A percentile compares a stretch with the other conserved stretches of the same genome.
These are phyloP conservation scores for Celastrina argiolus DNA, from an alignment of 2,888 invertebrate species.

Conservation along the genomic window DNA sequence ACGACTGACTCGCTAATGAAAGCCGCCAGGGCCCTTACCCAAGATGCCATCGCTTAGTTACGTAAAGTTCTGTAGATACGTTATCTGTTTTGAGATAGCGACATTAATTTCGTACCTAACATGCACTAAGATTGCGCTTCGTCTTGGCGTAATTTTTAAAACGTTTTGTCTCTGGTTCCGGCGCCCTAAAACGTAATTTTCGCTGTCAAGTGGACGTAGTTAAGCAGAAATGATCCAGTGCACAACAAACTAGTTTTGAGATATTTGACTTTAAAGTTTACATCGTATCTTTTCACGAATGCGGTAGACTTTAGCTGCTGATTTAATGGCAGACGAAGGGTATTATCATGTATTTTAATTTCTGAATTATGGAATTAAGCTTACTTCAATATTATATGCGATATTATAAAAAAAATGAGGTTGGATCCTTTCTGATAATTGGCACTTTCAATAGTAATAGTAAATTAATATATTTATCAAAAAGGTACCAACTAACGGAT, in stretches of 20 bases:
- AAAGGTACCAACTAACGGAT: conserved; percentile 2
- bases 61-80: no score
- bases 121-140: no score
- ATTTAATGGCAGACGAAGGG: conserved; percentile 16
- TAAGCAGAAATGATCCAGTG: no score
- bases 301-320: neutral
- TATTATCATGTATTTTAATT: conserved; percentile 16
- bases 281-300: conserved; percentile 18
- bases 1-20: neutral
- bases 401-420: conserved; percentile 12
- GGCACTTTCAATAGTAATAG: conserved; percentile 16
- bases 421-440: conserved; percentile 21
- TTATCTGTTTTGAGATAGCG: no score
- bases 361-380: neutral
- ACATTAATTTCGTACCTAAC: no score
- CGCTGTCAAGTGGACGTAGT: no score
- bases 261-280: conserved; percentile 21
- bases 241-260: conserved; percentile 21
- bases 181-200: no score
- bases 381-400: conserved; percentile 13
- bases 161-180: no score
- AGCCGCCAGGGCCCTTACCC: no score
- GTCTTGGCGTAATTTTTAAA: no score
- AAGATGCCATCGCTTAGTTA: no score
- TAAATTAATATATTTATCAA: conserved; percentile 16